Evolutionary conservation across 2,113 vertebrate species (phyloP), one percentile per base, ranked within the genome.

Genomic region (Hiodon tergisus): DNA sequence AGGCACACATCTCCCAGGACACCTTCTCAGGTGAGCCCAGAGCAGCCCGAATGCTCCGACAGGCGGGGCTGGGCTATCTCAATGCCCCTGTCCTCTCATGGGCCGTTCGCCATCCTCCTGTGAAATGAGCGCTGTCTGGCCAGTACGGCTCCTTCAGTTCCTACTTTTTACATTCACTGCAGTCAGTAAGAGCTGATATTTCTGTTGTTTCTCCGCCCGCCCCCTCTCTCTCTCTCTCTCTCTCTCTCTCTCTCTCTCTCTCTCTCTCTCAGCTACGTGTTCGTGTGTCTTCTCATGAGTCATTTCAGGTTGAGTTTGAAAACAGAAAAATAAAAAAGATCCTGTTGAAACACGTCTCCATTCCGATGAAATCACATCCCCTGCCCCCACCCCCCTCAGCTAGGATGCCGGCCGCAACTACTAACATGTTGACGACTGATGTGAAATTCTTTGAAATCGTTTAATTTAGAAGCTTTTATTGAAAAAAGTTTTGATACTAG

Each of bases 21-120:
- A 65, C 5, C 53, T 77, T 69, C 61, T 70, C 82, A 80, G 80
- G 83, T 84, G 76, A 81, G 81, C n/a, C 13, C 14, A 17, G 73
- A 10, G n/a, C 3, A 58, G 31, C 50, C 62, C n/a, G 2, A 46
- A 4, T 55, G 9, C 31, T 53, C 13, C 5, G 7, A 8, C 3
- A 16, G 3, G 16, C 62, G 3, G 3, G 7, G 62, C 9, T 31
- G 16, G 31, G n/a, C 4, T 4, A 0, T 61, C 60, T 62, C 60
- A 4, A 5, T 4, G 1, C n/a, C 62, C 3, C 17, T 31, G 31
- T 1, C 31, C 31, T 31, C 31, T 31, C 31, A 31, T 31, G 16
- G 69, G 52, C 14, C 3, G 10, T n/a, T 11, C 66, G 4, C 2
- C 8, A 5, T 51, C 46, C 48, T 5, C 2, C 63, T 66, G 13